Conservation (phyloP, 1,140 invertebrate species). For the Papilio polyxenes region DNA sequence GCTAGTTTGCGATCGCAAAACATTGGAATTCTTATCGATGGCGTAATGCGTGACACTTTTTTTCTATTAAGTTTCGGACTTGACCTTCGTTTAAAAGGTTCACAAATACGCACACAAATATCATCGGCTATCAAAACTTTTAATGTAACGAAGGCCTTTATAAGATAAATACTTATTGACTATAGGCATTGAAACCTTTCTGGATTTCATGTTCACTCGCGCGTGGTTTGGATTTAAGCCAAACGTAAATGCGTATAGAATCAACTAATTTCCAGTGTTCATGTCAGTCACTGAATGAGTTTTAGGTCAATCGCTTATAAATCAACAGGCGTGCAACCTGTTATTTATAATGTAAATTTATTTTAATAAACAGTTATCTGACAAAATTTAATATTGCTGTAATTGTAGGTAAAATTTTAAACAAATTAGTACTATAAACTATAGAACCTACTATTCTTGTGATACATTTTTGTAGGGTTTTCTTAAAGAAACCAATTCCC, state of each 20-base stretch:
- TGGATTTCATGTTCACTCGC: background rate
- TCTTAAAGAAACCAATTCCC: background rate
- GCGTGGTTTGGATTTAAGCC: slow-evolving; percentile 11
- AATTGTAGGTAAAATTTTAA: background rate
- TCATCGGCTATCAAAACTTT: background rate
- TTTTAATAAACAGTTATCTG: background rate
- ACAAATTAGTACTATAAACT: background rate
- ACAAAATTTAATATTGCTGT: background rate
- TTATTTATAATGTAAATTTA: slow-evolving; percentile 6
- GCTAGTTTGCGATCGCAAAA: background rate
- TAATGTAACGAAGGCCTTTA: background rate
- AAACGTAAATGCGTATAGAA: slow-evolving; percentile 18
- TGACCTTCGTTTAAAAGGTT: background rate
- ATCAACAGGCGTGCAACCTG: background rate
- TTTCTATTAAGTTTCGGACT: background rate
- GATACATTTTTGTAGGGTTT: background rate
- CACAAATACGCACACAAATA: background rate
- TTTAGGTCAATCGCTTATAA: slow-evolving; percentile 11
- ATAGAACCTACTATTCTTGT: background rate
- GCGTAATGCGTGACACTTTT: background rate
- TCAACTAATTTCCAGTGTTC: slow-evolving; percentile 12
- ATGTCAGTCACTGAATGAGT: slow-evolving; percentile 3
- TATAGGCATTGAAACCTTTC: slow-evolving; percentile 5
- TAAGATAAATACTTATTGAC: slow-evolving; percentile 9
- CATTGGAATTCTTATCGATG: slow-evolving; percentile 4